Evolutionary conservation across 2,888 invertebrate species (phyloP), one percentile per base, ranked within the genome.

Genomic region (Blastobasis lacticolella): DNA sequence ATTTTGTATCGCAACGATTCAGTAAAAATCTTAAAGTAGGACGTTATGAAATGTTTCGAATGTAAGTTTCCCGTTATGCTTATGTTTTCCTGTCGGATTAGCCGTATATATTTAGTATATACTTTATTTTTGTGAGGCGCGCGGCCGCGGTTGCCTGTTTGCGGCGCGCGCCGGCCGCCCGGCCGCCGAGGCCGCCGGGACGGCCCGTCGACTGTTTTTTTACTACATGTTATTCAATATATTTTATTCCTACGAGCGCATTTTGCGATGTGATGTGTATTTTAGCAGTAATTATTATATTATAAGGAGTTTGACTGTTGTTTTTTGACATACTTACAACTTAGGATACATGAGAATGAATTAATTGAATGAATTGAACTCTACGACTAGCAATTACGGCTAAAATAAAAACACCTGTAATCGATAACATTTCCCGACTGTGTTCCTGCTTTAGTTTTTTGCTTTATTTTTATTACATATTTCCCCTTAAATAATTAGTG

Each of bases 221-320:
- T 88, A 89, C 83, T 87, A 88, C 86, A 89, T 88, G 88, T 89
- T 88, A 88, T 88, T 91, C 91, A 91, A 90, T 92, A 92, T 92
- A 92, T 92, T 92, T 92, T 92, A 92, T 92, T 92, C 90, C 92
- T 91, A 92, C 91, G 91, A 90, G 92, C 91, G 91, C 92, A 92
- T 92, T 92, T 93, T 92, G 92, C 92, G 92, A 92, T 86, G 86
- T 87, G 87, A 87, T 86, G 87, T 88, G 87, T 90, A 90, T 90
- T 89, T 86, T 90, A 90, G 88, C 88, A 85, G 86, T 89, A 89
- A 88, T 88, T 86, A 88, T 89, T 86, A 87, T 86, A 81, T 84
- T 86, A 79, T 87, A 88, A 87, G 87, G 83, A 87, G 87, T 88
- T 88, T 88, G 87, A 87, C 87, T 88, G 87, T 87, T 88, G 86